Evolutionary conservation across 2,797 vertebrate species (phyloP).

Genomic region (Eutrigla gurnardus): DNA sequence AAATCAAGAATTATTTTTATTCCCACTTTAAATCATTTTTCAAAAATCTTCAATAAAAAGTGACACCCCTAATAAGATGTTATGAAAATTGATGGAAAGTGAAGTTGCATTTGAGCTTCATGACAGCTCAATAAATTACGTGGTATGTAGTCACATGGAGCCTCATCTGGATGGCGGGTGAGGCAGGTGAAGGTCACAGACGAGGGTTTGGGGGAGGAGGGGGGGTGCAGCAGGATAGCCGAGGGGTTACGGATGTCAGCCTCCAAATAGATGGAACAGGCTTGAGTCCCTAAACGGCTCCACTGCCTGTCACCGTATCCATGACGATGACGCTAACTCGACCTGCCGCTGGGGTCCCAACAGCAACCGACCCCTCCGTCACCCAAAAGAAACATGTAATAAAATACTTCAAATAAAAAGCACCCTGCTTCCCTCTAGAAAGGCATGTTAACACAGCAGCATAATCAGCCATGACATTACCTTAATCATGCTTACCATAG

Average conservation of each 20-base stretch:
- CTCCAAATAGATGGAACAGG: constrained; percentile 9
- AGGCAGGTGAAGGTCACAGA: constrained; percentile 46
- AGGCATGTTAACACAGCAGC: background rate
- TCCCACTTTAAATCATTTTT: background rate
- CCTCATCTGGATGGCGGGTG: constrained; percentile 17
- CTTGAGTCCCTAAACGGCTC: constrained; percentile 37
- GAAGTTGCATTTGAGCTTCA: constrained; percentile 2
- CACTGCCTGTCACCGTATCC: constrained; percentile 23
- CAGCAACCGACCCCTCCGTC: background rate
- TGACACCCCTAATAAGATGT: background rate
- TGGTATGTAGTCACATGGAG: background rate
- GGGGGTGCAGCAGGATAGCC: background rate
- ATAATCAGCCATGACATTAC: constrained; percentile 36
- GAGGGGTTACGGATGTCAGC: constrained; percentile 32
- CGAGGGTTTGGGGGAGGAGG: background rate
- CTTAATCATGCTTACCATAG: constrained; percentile 29
- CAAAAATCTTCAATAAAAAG: background rate
- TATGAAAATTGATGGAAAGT: background rate
- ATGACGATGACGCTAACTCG: constrained; percentile 24
- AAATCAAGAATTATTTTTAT: background rate
- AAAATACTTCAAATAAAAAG: background rate
- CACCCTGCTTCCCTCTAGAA: background rate
- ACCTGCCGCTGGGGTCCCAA: background rate
- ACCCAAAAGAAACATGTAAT: constrained; percentile 8
- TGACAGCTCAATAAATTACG: constrained; percentile 27